phyloP scores from a whole-genome alignment of 2,113 vertebrate species.

The Channa maculata region DNA sequence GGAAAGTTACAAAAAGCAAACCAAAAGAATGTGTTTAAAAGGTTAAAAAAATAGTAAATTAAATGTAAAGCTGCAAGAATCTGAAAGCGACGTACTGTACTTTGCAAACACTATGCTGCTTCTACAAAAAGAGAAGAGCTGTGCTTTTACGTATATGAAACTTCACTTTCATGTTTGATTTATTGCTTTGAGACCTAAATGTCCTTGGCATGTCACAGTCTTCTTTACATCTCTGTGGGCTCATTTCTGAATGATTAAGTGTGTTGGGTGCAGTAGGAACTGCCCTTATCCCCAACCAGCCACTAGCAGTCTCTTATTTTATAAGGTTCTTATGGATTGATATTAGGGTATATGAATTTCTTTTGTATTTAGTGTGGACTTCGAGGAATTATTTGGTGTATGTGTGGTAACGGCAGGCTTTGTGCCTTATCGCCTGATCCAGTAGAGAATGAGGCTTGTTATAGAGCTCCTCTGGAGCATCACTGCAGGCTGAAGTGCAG shows the following conservation, averaged over 20 bases:
- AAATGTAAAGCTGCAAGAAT: not conserved
- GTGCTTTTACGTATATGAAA: conserved; percentile 4
- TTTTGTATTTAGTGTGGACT: not conserved
- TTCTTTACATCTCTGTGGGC: conserved; percentile 3
- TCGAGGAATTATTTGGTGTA: conserved; percentile 41
- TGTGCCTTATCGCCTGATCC: conserved; percentile 25
- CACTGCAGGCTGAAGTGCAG: conserved; percentile 16
- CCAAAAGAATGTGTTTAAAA: too few relatives aligned
- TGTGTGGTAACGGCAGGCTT: conserved; percentile 24
- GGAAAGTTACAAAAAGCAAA: too few relatives aligned
- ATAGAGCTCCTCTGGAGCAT: conserved; percentile 25
- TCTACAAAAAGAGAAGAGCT: not conserved
- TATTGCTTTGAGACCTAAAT: too few relatives aligned
- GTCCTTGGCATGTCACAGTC: not conserved
- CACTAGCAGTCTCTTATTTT: conserved; percentile 3
- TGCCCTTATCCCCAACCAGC: conserved; percentile 17
- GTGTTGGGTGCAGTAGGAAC: conserved; percentile 2
- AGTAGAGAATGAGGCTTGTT: conserved; percentile 40
- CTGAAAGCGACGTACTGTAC: not conserved
- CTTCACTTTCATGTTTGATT: conserved; percentile 27
- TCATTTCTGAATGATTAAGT: conserved; percentile 37
- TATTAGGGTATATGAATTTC: conserved; percentile 35
- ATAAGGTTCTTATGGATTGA: conserved; percentile 47
- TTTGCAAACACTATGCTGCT: not conserved
- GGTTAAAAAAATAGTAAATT: not conserved